Evolutionary conservation across 2,797 vertebrate genomes (phyloP).

Genomic region (Lagorchestes hirsutus): DNA sequence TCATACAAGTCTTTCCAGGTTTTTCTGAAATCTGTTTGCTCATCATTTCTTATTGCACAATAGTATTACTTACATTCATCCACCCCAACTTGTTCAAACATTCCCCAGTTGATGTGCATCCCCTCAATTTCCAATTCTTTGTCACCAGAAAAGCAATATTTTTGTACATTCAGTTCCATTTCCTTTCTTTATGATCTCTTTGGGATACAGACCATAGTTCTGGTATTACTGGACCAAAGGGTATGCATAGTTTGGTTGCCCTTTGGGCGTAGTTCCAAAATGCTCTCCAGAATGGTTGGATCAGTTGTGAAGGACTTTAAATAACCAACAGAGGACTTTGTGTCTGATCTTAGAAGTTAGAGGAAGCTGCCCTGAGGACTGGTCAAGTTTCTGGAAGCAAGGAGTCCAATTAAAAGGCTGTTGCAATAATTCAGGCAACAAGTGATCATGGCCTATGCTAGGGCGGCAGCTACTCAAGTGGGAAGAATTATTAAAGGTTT

Average conservation of each 20-base stretch:
- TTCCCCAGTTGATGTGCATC: too few relatives aligned
- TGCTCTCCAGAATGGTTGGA: not conserved
- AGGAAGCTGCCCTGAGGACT: not conserved
- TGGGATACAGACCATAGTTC: too few relatives aligned
- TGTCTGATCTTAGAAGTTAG: not conserved
- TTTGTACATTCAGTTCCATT: too few relatives aligned
- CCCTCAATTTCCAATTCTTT: too few relatives aligned
- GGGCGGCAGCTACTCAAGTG: not conserved
- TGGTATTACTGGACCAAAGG: not conserved
- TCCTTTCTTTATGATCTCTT: too few relatives aligned
- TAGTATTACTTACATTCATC: too few relatives aligned
- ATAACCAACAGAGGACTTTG: not conserved
- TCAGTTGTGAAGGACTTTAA: not conserved
- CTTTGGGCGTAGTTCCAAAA: not conserved
- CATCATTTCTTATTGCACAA: too few relatives aligned
- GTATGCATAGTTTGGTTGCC: not conserved
- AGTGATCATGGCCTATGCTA: not conserved
- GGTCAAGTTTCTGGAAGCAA: not conserved
- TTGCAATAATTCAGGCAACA: not conserved
- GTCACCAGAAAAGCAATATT: too few relatives aligned
- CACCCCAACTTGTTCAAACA: too few relatives aligned
- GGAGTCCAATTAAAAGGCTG: not conserved
- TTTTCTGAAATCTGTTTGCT: too few relatives aligned
- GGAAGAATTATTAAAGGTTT: not conserved
- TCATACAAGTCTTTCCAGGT: too few relatives aligned